Evolutionary conservation across 2,888 invertebrate genomes (phyloP), one percentile per base, ranked within the genome.

Genomic region (Orchesellides sinensis): DNA sequence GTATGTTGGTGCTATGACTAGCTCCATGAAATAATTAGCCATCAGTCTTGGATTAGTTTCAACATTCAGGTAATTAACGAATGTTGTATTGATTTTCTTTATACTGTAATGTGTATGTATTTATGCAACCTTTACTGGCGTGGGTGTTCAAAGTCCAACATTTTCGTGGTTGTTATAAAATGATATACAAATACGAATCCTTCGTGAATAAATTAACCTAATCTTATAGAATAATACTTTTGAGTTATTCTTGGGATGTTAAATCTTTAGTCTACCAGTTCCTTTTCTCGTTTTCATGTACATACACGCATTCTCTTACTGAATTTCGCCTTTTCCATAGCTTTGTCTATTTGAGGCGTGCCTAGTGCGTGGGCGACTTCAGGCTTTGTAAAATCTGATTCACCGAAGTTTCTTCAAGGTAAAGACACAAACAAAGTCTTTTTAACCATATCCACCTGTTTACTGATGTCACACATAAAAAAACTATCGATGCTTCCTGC

Each of bases 361-460:
- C 45, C 68, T 52, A 21, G 40, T 69, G 69, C 78, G 78, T 78
- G 78, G 78, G 78, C 78, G 78, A 69, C 54, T 29, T 69, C 61
- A 61, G 61, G 40, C 45, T 66, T 40, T 40, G 54, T n/a, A n/a
- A 32, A 52, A 45, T 45, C 66, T 54, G 63, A 74, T 14, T 25
- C 19, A 52, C 17, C 17, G 8, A 2, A 17, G 19, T 52, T 8
- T 52, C n/a, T 21, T 17, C 2, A 52, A 17, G 10, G 52, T 2
- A 17, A 17, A 21, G 52, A 21, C 52, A 52, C 12, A n/a, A n/a
- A n/a, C n/a, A 21, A 17, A 21, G 6, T 2, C 17, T 12, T 29
- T 59, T 29, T 3, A 59, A 29, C 40, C 56, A 17, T 10, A 52
- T 74, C 74, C 74, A 74, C 49, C 74, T 65, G 74, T 74, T 65